phyloP scores from a whole-genome alignment of 2,888 invertebrate species.

The Drosophila rubida region DNA sequence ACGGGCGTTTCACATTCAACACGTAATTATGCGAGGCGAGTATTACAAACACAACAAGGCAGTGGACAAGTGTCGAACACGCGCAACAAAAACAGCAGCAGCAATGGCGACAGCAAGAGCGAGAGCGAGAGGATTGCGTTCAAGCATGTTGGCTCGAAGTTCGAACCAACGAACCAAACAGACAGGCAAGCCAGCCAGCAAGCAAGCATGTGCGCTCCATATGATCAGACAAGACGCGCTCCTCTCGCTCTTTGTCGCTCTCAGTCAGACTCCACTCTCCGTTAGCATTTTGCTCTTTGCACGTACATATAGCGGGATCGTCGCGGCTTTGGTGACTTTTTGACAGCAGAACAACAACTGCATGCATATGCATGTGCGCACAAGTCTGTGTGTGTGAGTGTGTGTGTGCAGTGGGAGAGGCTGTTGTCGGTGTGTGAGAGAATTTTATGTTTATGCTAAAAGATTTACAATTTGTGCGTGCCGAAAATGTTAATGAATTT shows the following conservation, averaged over 20 bases:
- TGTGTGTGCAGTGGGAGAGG: constrained; percentile 30
- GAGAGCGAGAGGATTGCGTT: neutral
- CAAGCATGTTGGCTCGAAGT: constrained; percentile 25
- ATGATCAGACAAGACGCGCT: constrained; percentile 16
- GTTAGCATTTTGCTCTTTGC: no score
- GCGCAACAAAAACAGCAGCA: constrained; percentile 13
- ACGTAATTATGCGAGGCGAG: constrained; percentile 27
- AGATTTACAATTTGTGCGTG: constrained; percentile 79
- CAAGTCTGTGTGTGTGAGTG: constrained; percentile 7
- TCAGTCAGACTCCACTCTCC: constrained; percentile 7
- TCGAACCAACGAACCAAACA: constrained; percentile 5
- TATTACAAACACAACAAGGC: constrained; percentile 29
- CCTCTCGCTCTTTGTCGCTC: constrained; percentile 1
- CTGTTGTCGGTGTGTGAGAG: constrained; percentile 35
- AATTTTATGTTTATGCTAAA: constrained; percentile 73
- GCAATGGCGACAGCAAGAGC: neutral
- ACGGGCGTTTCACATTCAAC: neutral
- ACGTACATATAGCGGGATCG: constrained; percentile 15
- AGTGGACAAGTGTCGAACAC: constrained; percentile 28
- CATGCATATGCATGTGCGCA: neutral
- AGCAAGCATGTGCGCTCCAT: constrained; percentile 4
- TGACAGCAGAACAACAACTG: constrained; percentile 17
- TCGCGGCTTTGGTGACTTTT: constrained; percentile 42
- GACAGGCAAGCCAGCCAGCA: neutral
- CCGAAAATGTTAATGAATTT: constrained; percentile 77